phyloP scores from a whole-genome alignment of 2,888 invertebrate genomes.

The Trichopria drosophilae region DNA sequence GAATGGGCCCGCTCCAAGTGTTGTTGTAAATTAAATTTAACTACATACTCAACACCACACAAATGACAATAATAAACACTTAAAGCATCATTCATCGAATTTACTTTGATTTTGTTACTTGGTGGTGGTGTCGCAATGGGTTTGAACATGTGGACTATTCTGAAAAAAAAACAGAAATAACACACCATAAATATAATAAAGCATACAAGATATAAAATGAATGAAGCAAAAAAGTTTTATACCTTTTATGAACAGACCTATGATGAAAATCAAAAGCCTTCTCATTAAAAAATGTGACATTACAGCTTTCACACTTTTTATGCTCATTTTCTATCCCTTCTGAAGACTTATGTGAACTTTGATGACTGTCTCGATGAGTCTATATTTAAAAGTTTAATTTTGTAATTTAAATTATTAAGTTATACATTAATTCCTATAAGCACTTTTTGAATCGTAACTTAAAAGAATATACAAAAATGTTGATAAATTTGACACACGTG shows the following conservation, averaged over 20 bases:
- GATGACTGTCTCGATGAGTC: slow-evolving; percentile 66
- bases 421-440: neutral
- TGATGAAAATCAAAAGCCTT: slow-evolving; percentile 66
- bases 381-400: slow-evolving; percentile 45
- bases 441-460: no score
- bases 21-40: slow-evolving; percentile 68
- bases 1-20: slow-evolving; percentile 54
- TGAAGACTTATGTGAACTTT: slow-evolving; percentile 58
- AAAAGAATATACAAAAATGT: no score
- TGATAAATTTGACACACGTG: no score
- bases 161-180: slow-evolving; percentile 35
- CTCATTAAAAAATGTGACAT: slow-evolving; percentile 62
- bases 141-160: slow-evolving; percentile 58
- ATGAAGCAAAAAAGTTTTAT: slow-evolving; percentile 12
- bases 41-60: slow-evolving; percentile 70
- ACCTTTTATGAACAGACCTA: slow-evolving; percentile 60
- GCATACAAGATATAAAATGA: slow-evolving; percentile 1
- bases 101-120: slow-evolving; percentile 61
- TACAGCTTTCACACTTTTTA: slow-evolving; percentile 63
- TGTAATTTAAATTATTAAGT: slow-evolving; percentile 6
- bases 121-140: slow-evolving; percentile 61
- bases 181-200: neutral
- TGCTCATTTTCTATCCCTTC: slow-evolving; percentile 40
- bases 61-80: slow-evolving; percentile 63
- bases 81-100: slow-evolving; percentile 61